These are phyloP conservation scores for Pasiphila rectangulata DNA, from an alignment of 2,888 invertebrate genomes.

Conservation along the genomic window DNA sequence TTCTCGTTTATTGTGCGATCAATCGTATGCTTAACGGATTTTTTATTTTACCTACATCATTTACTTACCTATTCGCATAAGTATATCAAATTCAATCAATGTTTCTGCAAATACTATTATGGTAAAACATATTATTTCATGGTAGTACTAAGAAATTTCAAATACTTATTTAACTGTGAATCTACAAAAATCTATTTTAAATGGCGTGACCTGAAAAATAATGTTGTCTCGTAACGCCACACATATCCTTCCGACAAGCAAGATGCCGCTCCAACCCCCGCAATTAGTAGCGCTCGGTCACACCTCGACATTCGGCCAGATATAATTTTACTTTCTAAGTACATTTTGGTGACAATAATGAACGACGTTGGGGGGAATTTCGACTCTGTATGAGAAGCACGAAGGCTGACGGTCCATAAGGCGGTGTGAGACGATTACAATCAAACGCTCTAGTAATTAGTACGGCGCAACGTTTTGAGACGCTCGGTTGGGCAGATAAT, in stretches of 20 bases:
- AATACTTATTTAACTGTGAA: neutral
- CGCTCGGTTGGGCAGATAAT: conserved; percentile 78
- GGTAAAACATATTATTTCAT: too few species aligned
- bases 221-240: conserved; percentile 64
- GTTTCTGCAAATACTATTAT: too few species aligned
- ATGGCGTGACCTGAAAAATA: conserved; percentile 53
- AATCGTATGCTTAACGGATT: conserved; percentile 50
- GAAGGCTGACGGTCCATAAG: conserved; percentile 48
- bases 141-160: too few species aligned
- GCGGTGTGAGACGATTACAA: conserved; percentile 60
- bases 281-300: conserved; percentile 80
- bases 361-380: conserved; percentile 41
- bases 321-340: conserved; percentile 79
- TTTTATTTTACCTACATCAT: conserved; percentile 31
- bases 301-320: conserved; percentile 73
- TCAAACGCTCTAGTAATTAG: conserved; percentile 79
- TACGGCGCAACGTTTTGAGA: conserved; percentile 68
- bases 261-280: conserved; percentile 58
- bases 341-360: conserved; percentile 75
- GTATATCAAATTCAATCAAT: too few species aligned
- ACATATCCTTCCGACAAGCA: conserved; percentile 60
- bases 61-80: conserved; percentile 21
- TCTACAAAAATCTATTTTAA: conserved; percentile 43
- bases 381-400: conserved; percentile 37
- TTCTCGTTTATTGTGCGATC: conserved; percentile 55